phyloP scores from a whole-genome alignment of 2,797 vertebrate species.

The Dallia pectoralis region DNA sequence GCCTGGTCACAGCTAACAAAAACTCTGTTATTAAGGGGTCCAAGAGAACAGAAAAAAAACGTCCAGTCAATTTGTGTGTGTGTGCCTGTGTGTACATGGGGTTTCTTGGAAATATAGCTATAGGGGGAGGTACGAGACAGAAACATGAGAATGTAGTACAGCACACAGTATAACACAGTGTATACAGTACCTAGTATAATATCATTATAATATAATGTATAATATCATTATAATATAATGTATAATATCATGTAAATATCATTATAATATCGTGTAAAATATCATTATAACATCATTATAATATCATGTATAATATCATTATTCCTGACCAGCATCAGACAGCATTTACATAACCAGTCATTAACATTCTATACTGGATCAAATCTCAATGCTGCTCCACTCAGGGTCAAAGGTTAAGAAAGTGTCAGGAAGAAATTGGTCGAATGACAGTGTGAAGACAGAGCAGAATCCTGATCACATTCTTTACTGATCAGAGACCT shows the following conservation, averaged over 20 bases:
- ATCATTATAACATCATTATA: too few species aligned
- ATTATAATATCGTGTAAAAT: too few species aligned
- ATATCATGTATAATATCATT: not conserved
- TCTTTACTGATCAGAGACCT: too few species aligned
- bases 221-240: not conserved
- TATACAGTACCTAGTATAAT: not conserved
- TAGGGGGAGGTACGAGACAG: not conserved
- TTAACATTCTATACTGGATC: not conserved
- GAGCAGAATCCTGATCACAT: not conserved
- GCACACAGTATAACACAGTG: too few species aligned
- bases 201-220: too few species aligned
- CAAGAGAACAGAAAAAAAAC: not conserved
- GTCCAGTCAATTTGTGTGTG: not conserved
- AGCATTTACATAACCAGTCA: not conserved
- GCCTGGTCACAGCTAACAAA: not conserved
- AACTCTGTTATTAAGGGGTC: not conserved
- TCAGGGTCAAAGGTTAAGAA: not conserved
- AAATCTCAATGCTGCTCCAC: too few species aligned
- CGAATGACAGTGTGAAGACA: not conserved
- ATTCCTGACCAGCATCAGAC: not conserved
- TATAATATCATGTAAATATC: not conserved
- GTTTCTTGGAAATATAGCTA: not conserved
- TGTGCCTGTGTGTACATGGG: not conserved
- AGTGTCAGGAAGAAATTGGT: not conserved
- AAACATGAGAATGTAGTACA: not conserved